Evolutionary conservation across 2,888 invertebrate genomes (phyloP).

Genomic region (Ormyrus pomaceus): DNA sequence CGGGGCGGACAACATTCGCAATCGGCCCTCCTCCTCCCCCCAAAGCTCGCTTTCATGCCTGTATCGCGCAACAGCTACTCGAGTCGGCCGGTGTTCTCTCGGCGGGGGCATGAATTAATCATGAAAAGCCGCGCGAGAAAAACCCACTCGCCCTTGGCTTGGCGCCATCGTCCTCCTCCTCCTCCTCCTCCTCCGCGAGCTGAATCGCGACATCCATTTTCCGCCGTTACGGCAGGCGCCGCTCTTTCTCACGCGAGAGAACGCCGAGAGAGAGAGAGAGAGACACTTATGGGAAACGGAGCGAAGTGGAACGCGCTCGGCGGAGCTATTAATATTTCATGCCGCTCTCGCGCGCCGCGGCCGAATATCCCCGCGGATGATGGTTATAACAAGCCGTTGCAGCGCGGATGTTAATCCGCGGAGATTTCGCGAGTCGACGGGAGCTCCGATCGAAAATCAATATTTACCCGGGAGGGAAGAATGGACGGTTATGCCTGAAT

Average conservation of each 20-base stretch:
- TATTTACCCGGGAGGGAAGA: too few relatives aligned
- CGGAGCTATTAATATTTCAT: slow-evolving; percentile 65
- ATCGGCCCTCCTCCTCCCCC: not conserved
- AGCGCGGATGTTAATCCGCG: too few relatives aligned
- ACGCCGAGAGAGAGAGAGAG: not conserved
- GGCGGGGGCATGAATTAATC: slow-evolving; percentile 35
- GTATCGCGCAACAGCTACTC: not conserved
- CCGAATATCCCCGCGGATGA: too few relatives aligned
- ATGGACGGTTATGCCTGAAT: too few relatives aligned
- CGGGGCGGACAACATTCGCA: too few relatives aligned
- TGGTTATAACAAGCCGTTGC: too few relatives aligned
- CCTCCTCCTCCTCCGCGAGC: not conserved
- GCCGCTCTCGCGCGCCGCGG: slow-evolving; percentile 24
- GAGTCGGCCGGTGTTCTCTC: not conserved
- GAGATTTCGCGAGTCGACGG: too few relatives aligned
- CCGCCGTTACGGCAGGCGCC: not conserved
- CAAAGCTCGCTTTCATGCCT: not conserved
- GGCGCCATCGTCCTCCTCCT: slow-evolving; percentile 16
- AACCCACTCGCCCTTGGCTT: slow-evolving; percentile 39
- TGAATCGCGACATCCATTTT: not conserved
- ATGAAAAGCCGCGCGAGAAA: slow-evolving; percentile 29
- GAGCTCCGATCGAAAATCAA: too few relatives aligned
- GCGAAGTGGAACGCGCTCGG: slow-evolving; percentile 60
- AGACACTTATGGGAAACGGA: slow-evolving; percentile 59
- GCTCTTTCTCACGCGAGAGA: not conserved